Evolutionary conservation across 2,888 invertebrate genomes (phyloP), one percentile per base, ranked within the genome.

Genomic region (Eretmocerus hayati): DNA sequence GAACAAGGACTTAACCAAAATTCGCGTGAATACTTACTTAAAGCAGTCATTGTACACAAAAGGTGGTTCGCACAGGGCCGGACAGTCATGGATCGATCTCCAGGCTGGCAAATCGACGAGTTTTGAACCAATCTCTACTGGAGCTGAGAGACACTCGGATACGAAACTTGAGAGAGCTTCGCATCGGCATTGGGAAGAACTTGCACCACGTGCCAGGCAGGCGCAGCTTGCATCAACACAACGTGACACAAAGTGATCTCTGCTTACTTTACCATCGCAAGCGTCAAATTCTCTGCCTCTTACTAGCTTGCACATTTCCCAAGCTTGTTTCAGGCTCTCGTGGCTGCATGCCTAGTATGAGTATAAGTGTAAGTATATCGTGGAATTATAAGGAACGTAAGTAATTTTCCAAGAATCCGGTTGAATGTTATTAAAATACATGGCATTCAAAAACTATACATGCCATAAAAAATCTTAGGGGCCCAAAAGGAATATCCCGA

Each of bases 11-110:
- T n/a, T n/a, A n/a, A n/a, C n/a, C n/a, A n/a, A n/a, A n/a, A n/a
- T n/a, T n/a, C n/a, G n/a, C n/a, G 30, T 13, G 13, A 30, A 13
- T 30, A 16, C 33, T 33, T 16, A 79, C 59, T 84, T 81, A 73
- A 83, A 90, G 67, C 90, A 90, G 67, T 90, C 90, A 59, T 83
- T 80, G 69, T 87, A 85, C n/a, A 88, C 82, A 39, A 90, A 76
- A 0, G 88, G 87, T 0, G 84, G 66, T 0, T 84, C 80, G 62
- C 91, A 92, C 5, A 76, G 73, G 3, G 81, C 80, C 53, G 85
- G 82, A 64, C 89, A 90, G 55, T 85, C 80, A 59, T 83, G 76
- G 56, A 77, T 74, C 39, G 81, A 77, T 59, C 88, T 76, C 89
- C 89, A 89, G 26, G 78, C 78, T 1, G 80, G 76, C 5, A 90